Conservation (phyloP, 2,888 invertebrate genomes). For the Lasioglossum calceatum region DNA sequence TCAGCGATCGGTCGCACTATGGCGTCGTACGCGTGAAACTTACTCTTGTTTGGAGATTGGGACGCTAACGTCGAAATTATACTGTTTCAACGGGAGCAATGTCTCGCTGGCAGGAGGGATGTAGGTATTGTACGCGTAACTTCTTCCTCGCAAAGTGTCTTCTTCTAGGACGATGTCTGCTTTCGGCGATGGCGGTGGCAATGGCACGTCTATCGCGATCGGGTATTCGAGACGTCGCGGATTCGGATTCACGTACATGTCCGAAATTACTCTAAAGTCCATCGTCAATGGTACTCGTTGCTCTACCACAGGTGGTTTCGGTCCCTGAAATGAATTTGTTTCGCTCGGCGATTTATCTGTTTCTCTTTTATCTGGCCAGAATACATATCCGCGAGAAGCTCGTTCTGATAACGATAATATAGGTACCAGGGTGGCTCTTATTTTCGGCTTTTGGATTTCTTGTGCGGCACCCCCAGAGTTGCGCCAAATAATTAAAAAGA, state of each 20-base stretch:
- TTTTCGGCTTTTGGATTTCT: too few relatives aligned
- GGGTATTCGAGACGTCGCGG: slow-evolving; percentile 30
- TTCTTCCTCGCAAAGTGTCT: slow-evolving; percentile 56
- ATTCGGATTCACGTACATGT: slow-evolving; percentile 11
- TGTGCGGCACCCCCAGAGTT: too few relatives aligned
- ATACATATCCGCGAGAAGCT: too few relatives aligned
- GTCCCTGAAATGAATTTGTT: slow-evolving; percentile 43
- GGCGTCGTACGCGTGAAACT: background rate
- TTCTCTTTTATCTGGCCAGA: background rate
- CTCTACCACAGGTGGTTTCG: background rate
- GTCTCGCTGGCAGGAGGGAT: background rate
- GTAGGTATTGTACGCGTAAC: slow-evolving; percentile 60
- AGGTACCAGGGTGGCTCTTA: too few relatives aligned
- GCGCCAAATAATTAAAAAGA: too few relatives aligned
- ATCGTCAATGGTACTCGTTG: slow-evolving; percentile 15
- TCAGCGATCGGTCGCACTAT: too few relatives aligned
- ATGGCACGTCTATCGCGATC: slow-evolving; percentile 35
- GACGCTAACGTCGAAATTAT: slow-evolving; percentile 45
- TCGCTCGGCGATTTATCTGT: background rate
- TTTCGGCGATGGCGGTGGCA: background rate
- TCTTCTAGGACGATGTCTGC: slow-evolving; percentile 13
- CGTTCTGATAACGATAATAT: too few relatives aligned
- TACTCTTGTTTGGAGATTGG: slow-evolving; percentile 26
- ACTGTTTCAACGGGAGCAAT: background rate
- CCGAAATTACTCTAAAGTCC: slow-evolving; percentile 31